phyloP scores from a whole-genome alignment of 2,797 vertebrate genomes.

The Chaetodon trifasciatus region DNA sequence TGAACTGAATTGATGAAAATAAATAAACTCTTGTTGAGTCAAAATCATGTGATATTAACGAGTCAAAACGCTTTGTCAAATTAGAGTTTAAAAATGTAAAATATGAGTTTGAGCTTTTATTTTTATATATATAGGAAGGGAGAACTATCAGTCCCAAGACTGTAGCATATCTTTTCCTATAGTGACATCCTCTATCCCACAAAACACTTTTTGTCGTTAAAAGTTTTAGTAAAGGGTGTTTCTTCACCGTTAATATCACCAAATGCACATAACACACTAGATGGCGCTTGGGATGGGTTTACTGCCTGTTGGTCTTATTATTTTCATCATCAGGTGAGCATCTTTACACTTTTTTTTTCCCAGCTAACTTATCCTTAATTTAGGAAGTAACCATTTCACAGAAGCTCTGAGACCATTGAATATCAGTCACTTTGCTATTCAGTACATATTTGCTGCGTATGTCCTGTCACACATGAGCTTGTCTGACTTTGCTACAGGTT shows the following conservation, averaged over 20 bases:
- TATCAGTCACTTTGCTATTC: not conserved
- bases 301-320: not conserved
- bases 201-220: not conserved
- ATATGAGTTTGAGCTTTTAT: not conserved
- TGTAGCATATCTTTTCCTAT: not conserved
- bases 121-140: not conserved
- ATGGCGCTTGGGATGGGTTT: slow-evolving; percentile 75
- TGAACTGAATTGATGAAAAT: not conserved
- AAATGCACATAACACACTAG: slow-evolving; percentile 30
- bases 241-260: not conserved
- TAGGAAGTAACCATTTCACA: not conserved
- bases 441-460: not conserved
- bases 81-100: not conserved
- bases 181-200: not conserved
- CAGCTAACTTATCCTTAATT: not conserved
- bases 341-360: not conserved
- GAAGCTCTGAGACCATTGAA: not conserved
- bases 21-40: not conserved
- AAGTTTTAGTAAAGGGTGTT: no score
- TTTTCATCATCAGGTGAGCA: not conserved
- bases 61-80: not conserved
- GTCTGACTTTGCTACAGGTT: no score
- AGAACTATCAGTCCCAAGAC: not conserved
- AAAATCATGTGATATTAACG: not conserved
- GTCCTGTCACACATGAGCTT: not conserved